A percentile compares a stretch with the other conserved stretches of the same genome.
phyloP scores from a whole-genome alignment of 2,113 vertebrate genomes.

The Lasiurus borealis region DNA sequence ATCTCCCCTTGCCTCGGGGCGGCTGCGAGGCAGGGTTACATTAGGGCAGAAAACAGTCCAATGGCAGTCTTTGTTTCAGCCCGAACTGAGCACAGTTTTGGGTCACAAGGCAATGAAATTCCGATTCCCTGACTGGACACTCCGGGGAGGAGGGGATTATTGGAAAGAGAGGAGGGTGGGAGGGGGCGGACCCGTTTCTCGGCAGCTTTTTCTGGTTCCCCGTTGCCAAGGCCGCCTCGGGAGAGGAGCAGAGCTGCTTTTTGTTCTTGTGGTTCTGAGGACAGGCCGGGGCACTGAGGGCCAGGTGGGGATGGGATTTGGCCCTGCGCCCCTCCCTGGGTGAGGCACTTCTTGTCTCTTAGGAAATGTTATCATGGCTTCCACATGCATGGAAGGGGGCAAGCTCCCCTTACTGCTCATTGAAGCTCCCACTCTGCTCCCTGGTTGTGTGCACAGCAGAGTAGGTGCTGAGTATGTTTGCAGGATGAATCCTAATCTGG shows the following conservation, averaged over 20 bases:
- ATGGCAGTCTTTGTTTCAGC: slow-evolving; percentile 67
- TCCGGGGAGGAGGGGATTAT: slow-evolving; percentile 57
- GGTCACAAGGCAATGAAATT: slow-evolving; percentile 64
- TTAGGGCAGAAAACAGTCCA: slow-evolving; percentile 77
- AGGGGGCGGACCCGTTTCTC: neutral
- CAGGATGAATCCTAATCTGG: neutral
- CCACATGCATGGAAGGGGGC: neutral
- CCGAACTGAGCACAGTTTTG: slow-evolving; percentile 12
- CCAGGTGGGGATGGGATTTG: neutral
- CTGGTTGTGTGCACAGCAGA: neutral
- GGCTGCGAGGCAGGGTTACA: slow-evolving; percentile 68
- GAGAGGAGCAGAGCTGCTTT: neutral
- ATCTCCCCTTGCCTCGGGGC: slow-evolving; percentile 52
- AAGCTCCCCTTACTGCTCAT: neutral
- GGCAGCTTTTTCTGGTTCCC: slow-evolving; percentile 6
- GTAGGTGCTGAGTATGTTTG: neutral
- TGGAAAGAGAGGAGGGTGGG: slow-evolving; percentile 51
- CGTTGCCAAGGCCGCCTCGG: slow-evolving; percentile 16
- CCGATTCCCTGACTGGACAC: slow-evolving; percentile 62
- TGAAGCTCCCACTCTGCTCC: neutral
- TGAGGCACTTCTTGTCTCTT: neutral
- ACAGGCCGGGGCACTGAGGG: neutral
- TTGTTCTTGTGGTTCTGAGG: slow-evolving; percentile 10
- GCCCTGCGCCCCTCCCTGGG: neutral
- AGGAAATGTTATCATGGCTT: neutral